Evolutionary conservation across 2,888 invertebrate species (phyloP), one percentile per base, ranked within the genome.

Genomic region (Coleophora deauratella): DNA sequence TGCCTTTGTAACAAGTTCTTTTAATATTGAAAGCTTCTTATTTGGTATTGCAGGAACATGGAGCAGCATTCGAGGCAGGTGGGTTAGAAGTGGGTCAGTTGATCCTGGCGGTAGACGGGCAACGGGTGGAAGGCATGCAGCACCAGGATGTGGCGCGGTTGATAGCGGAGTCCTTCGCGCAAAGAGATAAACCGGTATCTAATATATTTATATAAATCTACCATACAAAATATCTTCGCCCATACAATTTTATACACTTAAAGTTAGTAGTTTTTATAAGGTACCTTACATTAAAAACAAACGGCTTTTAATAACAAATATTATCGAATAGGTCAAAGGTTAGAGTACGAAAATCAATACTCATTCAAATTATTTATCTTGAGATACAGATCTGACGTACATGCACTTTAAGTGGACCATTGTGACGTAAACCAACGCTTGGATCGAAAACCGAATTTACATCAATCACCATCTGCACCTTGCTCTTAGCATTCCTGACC

Each of bases 1-100:
- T n/a, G n/a, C n/a, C n/a, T n/a, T n/a, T n/a, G n/a, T n/a, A n/a
- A n/a, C n/a, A n/a, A n/a, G n/a, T n/a, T n/a, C n/a, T n/a, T n/a
- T n/a, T n/a, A n/a, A n/a, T n/a, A n/a, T n/a, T n/a, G n/a, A n/a
- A n/a, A n/a, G n/a, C n/a, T n/a, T n/a, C n/a, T 33, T 21, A 21
- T 4, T 21, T 37, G 42, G 30, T 44, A 46, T 69, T 85, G 11
- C 75, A 97, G 97, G 96, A 96, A 81, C 95, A 95, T 73, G 98
- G 98, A 40, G 96, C 97, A 45, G 98, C 98, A 34, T 95, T 91
- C 74, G 93, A 94, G 70, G 95, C 96, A 36, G 97, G 96, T 33
- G 96, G 96, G 45, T 87, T 98, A 52, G 95, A 96, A 77, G 96
- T 97, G 51, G 98, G 98, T 44, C 97, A 98, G 82, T 88, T 97